phyloP scores from a whole-genome alignment of 1,140 invertebrate species.

The Panulirus ornatus region DNA sequence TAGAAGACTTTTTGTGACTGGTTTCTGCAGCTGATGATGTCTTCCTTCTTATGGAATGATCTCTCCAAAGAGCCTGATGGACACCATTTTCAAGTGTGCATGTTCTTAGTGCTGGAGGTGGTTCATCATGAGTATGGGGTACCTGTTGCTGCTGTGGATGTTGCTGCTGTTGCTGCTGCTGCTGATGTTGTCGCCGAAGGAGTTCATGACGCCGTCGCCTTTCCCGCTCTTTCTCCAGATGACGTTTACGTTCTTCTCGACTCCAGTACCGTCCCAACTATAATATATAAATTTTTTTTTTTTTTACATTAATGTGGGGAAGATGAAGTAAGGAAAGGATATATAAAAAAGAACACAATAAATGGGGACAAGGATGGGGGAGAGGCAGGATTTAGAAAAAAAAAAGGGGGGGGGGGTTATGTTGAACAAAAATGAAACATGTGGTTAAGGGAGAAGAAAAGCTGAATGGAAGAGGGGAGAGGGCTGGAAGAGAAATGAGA shows the following conservation, averaged over 20 bases:
- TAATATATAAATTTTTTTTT: no score
- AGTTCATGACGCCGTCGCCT: constrained; percentile 81
- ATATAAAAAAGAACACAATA: no score
- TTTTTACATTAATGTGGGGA: no score
- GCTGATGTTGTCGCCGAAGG: constrained; percentile 67
- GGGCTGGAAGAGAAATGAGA: no score
- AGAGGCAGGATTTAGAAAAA: no score
- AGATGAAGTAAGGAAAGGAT: no score
- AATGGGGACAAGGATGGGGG: no score
- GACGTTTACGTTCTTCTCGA: constrained; percentile 87
- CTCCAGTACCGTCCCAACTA: constrained; percentile 88
- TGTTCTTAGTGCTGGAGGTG: constrained; percentile 34
- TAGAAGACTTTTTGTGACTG: constrained; percentile 41
- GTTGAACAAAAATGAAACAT: no score
- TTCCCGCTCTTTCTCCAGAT: constrained; percentile 85
- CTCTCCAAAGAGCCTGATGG: constrained; percentile 70
- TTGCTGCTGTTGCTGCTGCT: constrained; percentile 78
- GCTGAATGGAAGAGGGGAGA: no score
- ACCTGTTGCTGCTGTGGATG: constrained; percentile 57
- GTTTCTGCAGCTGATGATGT: constrained; percentile 41
- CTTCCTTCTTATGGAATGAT: constrained; percentile 67
- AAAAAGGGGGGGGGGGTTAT: no score
- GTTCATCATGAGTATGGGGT: constrained; percentile 23
- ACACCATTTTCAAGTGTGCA: constrained; percentile 69
- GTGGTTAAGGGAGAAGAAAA: no score